Evolutionary conservation across 2,113 vertebrate genomes (phyloP).

Genomic region (Anguilla japonica): DNA sequence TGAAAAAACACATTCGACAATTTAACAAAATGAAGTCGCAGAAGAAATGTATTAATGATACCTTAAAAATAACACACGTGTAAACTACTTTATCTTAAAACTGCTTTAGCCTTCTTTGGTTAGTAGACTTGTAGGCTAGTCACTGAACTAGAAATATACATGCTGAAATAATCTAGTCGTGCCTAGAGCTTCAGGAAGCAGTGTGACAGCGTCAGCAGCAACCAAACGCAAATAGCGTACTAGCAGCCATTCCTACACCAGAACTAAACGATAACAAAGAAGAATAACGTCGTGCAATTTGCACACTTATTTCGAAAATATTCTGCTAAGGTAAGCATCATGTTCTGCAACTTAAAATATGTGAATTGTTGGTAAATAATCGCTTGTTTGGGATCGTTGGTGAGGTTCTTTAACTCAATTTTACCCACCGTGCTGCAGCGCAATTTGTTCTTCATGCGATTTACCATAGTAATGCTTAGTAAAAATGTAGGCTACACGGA

Average conservation of each 20-base stretch:
- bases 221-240: conserved; percentile 33
- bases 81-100: no score
- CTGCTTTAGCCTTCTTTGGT: no score
- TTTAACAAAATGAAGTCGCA: no score
- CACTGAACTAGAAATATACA: neutral
- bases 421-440: conserved; percentile 12
- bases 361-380: neutral
- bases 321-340: neutral
- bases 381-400: neutral
- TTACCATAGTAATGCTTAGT: conserved; percentile 25
- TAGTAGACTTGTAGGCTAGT: no score
- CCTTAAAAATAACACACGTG: no score
- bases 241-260: no score
- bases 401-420: neutral
- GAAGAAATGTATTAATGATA: no score
- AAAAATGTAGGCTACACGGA: neutral
- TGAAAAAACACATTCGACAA: no score
- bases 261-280: neutral
- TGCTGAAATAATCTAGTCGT: neutral
- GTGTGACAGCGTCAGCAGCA: conserved; percentile 21
- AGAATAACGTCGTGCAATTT: neutral
- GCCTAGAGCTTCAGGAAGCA: neutral
- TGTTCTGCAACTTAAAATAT: neutral
- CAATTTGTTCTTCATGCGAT: conserved; percentile 18
- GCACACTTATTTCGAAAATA: neutral